These are phyloP conservation scores for Anableps anableps DNA, from an alignment of 2,797 vertebrate species.

Conservation along the genomic window DNA sequence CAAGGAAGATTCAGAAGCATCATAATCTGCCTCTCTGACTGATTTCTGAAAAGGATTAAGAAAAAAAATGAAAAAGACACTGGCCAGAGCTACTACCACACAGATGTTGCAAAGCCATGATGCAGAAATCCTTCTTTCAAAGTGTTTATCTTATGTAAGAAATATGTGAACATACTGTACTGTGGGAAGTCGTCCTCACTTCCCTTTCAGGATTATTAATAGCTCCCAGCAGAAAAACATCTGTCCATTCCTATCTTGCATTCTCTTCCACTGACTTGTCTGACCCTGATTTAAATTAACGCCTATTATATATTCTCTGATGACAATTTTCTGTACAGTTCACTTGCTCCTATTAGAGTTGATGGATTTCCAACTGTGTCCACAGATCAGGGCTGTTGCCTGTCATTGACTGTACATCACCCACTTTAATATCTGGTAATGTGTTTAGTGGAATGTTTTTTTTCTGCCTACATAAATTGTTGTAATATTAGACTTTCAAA, in stretches of 20 bases:
- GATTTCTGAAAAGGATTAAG: neutral
- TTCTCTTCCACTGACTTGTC: conserved; percentile 12
- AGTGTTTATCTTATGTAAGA: conserved; percentile 28
- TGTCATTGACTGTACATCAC: neutral
- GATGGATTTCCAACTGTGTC: neutral
- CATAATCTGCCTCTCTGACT: neutral
- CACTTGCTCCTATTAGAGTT: neutral
- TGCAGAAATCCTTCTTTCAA: conserved; percentile 46
- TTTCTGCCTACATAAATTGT: neutral
- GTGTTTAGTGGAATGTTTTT: neutral
- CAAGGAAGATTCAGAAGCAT: neutral
- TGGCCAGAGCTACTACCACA: neutral
- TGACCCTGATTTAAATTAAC: neutral
- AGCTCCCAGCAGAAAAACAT: conserved; percentile 31
- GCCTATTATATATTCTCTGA: neutral
- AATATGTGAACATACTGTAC: conserved; percentile 4
- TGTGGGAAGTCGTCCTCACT: conserved; percentile 26
- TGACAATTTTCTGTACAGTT: neutral
- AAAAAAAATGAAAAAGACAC: neutral
- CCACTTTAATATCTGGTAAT: neutral
- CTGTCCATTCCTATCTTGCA: neutral
- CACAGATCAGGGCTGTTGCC: neutral
- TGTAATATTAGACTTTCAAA: neutral
- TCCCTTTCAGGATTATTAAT: conserved; percentile 31
- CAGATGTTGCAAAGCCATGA: conserved; percentile 9